Base-by-base conservation (phyloP, 2,888 invertebrate genomes). In the Actias luna region DNA sequence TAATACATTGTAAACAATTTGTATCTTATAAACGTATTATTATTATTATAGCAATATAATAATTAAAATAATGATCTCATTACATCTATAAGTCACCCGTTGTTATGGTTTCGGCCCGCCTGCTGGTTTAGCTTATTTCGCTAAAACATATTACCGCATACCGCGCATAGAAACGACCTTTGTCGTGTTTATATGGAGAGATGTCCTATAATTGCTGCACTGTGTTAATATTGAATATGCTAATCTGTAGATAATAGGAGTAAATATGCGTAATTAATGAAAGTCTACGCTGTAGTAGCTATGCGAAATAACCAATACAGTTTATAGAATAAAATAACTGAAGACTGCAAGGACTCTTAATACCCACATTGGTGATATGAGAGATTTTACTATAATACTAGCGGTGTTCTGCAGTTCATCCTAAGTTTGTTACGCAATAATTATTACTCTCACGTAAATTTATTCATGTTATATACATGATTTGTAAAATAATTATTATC, bases 91-190 rank as follows among this genome's bases (percentile, higher is more conserved):
- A n/a, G 7, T 33, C 33, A 46, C 46, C 46, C 46, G 46, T 22
- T 3, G 46, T 46, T 27, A 3, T 27, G 50, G 27, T 52, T 52
- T 27, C 1, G 1, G 50, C 5, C 42, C 50, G 14, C 50, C 50
- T 27, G 22, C 50, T 52, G 50, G 25, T 27, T 22, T 52, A 52
- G 50, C 14, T 52, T 52, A 52, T 52, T 52, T 27, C 50, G 50
- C 50, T 52, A 25, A 27, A 52, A 27, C 18, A 42, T 52, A 50
- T 25, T 52, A 52, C 22, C 27, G 27, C 27, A 52, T 27, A 4
- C 50, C 14, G 25, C 25, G 50, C 18, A 42, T 18, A 10, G 42
- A 18, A 16, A 42, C 4, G 18, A 42, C 18, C 5, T 42, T 42
- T 42, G 42, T 42, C 42, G 42, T 42, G 3, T 18, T 42, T 42